Conservation (phyloP, 2,797 vertebrate species). For the Tachyglossus aculeatus region DNA sequence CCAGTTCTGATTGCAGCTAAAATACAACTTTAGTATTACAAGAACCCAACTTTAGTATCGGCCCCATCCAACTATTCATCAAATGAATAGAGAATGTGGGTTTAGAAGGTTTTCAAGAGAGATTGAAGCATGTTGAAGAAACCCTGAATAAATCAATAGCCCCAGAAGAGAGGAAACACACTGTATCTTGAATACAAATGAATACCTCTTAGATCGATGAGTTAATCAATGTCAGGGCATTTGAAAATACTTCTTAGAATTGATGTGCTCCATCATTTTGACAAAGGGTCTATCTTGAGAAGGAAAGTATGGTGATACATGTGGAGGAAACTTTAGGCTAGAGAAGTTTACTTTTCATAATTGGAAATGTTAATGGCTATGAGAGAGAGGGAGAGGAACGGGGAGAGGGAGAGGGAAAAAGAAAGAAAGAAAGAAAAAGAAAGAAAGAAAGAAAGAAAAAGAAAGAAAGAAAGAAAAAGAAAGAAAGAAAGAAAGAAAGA, state of each 20-base stretch:
- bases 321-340: neutral
- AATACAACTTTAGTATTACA: neutral
- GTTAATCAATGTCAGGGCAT: neutral
- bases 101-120: neutral
- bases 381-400: neutral
- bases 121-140: neutral
- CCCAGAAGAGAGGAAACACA: neutral
- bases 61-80: neutral
- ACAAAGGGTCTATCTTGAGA: neutral
- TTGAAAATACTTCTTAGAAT: neutral
- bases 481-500: neutral
- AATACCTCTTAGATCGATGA: neutral
- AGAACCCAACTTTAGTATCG: neutral
- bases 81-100: neutral
- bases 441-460: neutral
- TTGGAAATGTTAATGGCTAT: neutral
- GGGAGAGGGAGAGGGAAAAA: neutral
- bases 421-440: neutral
- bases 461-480: neutral
- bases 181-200: neutral
- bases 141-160: neutral
- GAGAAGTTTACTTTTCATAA: neutral
- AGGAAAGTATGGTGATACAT: neutral
- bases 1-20: too few relatives aligned
- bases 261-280: neutral